These are phyloP conservation scores for Ganaspis sp. DNA, from an alignment of 1,140 invertebrate genomes.

Conservation along the genomic window DNA sequence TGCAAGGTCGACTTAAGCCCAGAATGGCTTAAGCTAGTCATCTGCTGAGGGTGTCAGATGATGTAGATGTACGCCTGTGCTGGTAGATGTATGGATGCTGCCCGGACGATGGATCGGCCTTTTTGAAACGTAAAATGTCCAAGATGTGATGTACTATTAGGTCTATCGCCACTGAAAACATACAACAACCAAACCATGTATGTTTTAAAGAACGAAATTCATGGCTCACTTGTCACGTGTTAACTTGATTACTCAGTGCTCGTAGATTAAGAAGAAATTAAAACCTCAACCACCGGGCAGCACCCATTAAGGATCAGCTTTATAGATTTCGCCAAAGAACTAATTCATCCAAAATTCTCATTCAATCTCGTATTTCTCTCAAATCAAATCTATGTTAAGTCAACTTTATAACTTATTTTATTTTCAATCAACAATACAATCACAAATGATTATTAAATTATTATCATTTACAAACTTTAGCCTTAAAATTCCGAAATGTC, in stretches of 20 bases:
- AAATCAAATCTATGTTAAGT: no score
- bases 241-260: slow-evolving; percentile 27
- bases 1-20: slow-evolving; percentile 28
- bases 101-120: slow-evolving; percentile 72
- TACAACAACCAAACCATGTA: slow-evolving; percentile 76
- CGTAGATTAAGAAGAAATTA: slow-evolving; percentile 34
- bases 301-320: slow-evolving; percentile 58
- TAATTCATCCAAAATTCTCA: not conserved
- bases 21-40: slow-evolving; percentile 63
- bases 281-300: slow-evolving; percentile 67
- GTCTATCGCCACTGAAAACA: slow-evolving; percentile 98
- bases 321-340: slow-evolving; percentile 28
- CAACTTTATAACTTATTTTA: no score
- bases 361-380: no score
- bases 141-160: slow-evolving; percentile 99
- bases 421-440: no score
- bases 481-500: no score
- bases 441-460: no score
- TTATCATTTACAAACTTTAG: no score
- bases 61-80: slow-evolving; percentile 71
- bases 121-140: slow-evolving; percentile 90
- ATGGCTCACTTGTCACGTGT: slow-evolving; percentile 17
- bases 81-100: slow-evolving; percentile 74
- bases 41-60: slow-evolving; percentile 77
- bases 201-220: slow-evolving; percentile 50